These are phyloP conservation scores for Drosophila nebulosa DNA, from an alignment of 1,140 invertebrate species.

Conservation along the genomic window DNA sequence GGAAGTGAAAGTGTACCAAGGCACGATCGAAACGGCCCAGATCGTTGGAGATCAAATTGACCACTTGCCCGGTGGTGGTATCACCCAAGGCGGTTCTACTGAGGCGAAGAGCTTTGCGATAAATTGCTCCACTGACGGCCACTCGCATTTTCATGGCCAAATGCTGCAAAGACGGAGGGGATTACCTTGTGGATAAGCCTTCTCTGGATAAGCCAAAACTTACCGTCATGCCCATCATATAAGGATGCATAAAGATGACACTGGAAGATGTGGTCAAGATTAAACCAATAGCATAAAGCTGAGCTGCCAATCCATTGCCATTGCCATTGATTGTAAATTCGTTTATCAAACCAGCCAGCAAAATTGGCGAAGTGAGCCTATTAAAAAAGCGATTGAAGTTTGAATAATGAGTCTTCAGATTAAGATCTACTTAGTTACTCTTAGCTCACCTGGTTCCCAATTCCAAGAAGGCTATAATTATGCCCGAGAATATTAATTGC, in stretches of 20 bases:
- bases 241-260: slow-evolving; percentile 84
- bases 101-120: slow-evolving; percentile 85
- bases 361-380: slow-evolving; percentile 53
- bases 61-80: slow-evolving; percentile 90
- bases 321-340: slow-evolving; percentile 50
- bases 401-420: no score
- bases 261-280: slow-evolving; percentile 82
- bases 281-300: slow-evolving; percentile 84
- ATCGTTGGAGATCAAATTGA: slow-evolving; percentile 86
- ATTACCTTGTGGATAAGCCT: slow-evolving; percentile 62
- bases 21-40: slow-evolving; percentile 79
- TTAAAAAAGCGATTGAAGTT: no score
- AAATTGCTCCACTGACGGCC: slow-evolving; percentile 85
- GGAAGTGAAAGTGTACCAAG: slow-evolving; percentile 73
- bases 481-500: slow-evolving; percentile 36
- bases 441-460: slow-evolving; percentile 36
- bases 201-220: neutral
- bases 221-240: slow-evolving; percentile 83
- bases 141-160: slow-evolving; percentile 64
- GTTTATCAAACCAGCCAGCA: slow-evolving; percentile 52
- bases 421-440: neutral
- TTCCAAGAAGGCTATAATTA: slow-evolving; percentile 30
- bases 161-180: slow-evolving; percentile 2
- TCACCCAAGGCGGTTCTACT: slow-evolving; percentile 86
- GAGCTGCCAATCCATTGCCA: slow-evolving; percentile 75